phyloP scores from a whole-genome alignment of 2,113 vertebrate genomes.

The Oncorhynchus clarkii region DNA sequence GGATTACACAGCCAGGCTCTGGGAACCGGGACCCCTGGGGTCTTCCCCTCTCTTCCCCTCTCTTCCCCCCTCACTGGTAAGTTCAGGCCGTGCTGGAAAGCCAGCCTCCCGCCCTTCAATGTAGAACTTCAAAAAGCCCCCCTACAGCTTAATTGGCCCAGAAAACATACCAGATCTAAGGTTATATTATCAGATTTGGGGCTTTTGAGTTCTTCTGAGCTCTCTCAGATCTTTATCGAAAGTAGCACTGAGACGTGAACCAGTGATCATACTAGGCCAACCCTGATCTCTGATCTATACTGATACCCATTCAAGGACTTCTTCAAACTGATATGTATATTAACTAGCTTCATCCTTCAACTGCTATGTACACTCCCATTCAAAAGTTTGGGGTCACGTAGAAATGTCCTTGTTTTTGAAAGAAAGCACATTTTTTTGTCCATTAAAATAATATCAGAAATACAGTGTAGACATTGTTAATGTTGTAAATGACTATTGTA shows the following conservation, averaged over 20 bases:
- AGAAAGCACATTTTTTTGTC: no score
- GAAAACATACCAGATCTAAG: slow-evolving; percentile 45
- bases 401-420: no score
- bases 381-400: no score
- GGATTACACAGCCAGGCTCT: slow-evolving; percentile 75
- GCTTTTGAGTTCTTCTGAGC: slow-evolving; percentile 7
- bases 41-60: slow-evolving; percentile 51
- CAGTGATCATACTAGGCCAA: neutral
- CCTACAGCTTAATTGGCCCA: slow-evolving; percentile 59
- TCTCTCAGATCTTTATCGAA: slow-evolving; percentile 1
- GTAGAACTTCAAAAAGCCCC: slow-evolving; percentile 61
- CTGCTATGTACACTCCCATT: neutral
- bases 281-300: slow-evolving; percentile 1
- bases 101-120: slow-evolving; percentile 39
- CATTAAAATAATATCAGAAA: no score
- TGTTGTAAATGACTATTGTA: no score
- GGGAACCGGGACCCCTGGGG: slow-evolving; percentile 72
- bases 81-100: slow-evolving; percentile 21
- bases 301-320: slow-evolving; percentile 24
- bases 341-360: slow-evolving; percentile 13
- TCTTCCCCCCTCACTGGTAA: slow-evolving; percentile 37
- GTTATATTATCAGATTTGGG: slow-evolving; percentile 52
- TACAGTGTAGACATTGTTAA: no score
- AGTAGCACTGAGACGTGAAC: neutral
- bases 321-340: slow-evolving; percentile 29